phyloP scores from a whole-genome alignment of 53 echinoderm and acorn worm genomes.

The Zoroaster sp. region DNA sequence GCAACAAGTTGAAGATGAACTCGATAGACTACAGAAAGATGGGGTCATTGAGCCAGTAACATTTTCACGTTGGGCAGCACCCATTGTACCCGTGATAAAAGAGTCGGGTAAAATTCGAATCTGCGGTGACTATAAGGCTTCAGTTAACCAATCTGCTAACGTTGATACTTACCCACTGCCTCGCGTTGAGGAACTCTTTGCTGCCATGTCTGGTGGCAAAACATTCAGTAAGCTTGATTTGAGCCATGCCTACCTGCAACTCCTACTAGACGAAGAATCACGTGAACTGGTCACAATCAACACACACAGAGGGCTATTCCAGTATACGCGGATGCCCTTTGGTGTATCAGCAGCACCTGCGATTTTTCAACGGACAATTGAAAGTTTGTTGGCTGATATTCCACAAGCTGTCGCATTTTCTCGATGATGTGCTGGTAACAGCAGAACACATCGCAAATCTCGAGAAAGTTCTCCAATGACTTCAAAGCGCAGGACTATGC shows the following conservation, averaged over 20 bases:
- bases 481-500: background rate
- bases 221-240: conserved; percentile 70
- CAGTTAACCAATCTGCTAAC: conserved; percentile 59
- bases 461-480: background rate
- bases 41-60: no score
- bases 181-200: conserved; percentile 63
- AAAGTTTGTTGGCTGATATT: conserved; percentile 11
- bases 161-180: conserved; percentile 66
- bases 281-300: conserved; percentile 65
- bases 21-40: no score
- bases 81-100: conserved; percentile 51
- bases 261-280: conserved; percentile 51
- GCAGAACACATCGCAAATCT: conserved; percentile 32
- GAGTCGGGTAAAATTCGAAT: conserved; percentile 58
- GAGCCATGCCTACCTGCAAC: conserved; percentile 55
- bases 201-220: no score
- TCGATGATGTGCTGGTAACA: conserved; percentile 61
- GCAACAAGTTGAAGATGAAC: no score
- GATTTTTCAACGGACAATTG: conserved; percentile 57
- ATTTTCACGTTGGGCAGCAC: conserved; percentile 55
- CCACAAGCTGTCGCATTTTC: conserved; percentile 33
- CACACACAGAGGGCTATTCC: conserved; percentile 59
- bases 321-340: conserved; percentile 58
- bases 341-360: conserved; percentile 71
- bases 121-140: conserved; percentile 66